Base-by-base conservation (phyloP, 1,140 invertebrate genomes). In the Oscheius sp. region DNA sequence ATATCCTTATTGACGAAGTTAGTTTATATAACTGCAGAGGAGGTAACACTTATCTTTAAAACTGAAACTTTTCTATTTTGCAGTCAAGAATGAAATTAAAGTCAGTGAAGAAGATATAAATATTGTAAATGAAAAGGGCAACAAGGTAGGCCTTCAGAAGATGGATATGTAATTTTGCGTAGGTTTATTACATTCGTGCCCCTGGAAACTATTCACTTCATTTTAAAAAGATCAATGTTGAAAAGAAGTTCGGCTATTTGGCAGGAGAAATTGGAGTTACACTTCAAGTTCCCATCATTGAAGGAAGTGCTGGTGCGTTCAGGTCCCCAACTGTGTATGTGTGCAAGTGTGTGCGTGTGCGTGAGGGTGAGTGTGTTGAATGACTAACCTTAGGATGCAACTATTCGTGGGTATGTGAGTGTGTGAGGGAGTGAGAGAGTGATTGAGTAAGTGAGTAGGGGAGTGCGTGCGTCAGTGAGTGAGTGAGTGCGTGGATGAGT, bases 1-100 rank as follows among this genome's bases (percentile, higher is more conserved):
- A 79, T 59, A 84, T 82, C 76, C 58, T 82, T 32, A 73, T 82
- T 26, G 80, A 82, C 58, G 80, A 82, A 59, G 79, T 83, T 28
- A 82, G 78, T 70, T 70, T 82, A 18, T 82, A 83, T 52, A 83
- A 83, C 18, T 82, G 80, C 63, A 34, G 78, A 68, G 80, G 80
- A 74, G 80, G 80, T 81, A 61, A 31, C 20, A 42, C 26, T 15
- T 62, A 13, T 20, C 28, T 15, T 29, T 26, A 32, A 28, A 13
- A 7, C 0, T 36, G 10, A 15, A 42, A 29, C 29, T 45, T 35
- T 13, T 36, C 28, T 32, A 26, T 31, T 26, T 70, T 83, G 73
- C 46, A 84, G 80, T 84, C n/a, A 83, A 80, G 71, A 83, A 83
- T 58, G 80, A 84, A 58, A 80, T 83, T 28, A 81, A 81, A 45